Conservation (phyloP, 2,888 invertebrate genomes). For the Rotaria sp. region DNA sequence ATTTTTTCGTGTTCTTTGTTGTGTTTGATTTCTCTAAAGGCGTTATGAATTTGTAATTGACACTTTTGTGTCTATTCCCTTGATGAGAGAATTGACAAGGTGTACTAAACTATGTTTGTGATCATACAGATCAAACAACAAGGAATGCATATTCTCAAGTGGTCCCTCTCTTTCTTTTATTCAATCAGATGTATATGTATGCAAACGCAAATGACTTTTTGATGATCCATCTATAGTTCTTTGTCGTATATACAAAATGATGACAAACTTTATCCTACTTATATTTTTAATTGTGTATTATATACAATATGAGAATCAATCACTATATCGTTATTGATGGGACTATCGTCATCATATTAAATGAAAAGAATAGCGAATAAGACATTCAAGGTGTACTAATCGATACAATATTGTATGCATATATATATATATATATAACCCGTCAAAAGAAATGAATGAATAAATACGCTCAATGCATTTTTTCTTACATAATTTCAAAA, state of each 20-base stretch:
- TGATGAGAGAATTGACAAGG: slow-evolving; percentile 9
- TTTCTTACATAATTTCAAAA: not conserved
- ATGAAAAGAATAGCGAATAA: slow-evolving; percentile 22
- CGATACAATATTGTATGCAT: not conserved
- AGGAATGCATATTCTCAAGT: not conserved
- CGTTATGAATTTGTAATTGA: slow-evolving; percentile 22
- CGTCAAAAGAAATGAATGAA: slow-evolving; percentile 6
- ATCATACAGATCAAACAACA: slow-evolving; percentile 18
- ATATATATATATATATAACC: not conserved
- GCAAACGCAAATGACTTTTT: not conserved
- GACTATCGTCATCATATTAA: not conserved
- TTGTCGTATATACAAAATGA: not conserved
- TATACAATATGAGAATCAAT: not conserved
- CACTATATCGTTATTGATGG: not conserved
- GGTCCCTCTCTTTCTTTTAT: not conserved
- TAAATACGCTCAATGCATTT: not conserved
- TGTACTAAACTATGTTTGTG: slow-evolving; percentile 8
- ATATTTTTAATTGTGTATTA: not conserved
- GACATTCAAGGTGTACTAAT: slow-evolving; percentile 22
- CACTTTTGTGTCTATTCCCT: slow-evolving; percentile 18
- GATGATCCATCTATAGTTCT: slow-evolving; percentile 1
- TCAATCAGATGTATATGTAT: not conserved
- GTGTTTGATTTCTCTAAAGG: slow-evolving; percentile 17
- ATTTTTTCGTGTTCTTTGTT: not conserved
- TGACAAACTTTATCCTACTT: not conserved